A percentile compares a stretch with the other conserved stretches of the same genome.
These are phyloP conservation scores for Aspidoscelis tigris DNA, from an alignment of 2,113 vertebrate species.

Conservation along the genomic window DNA sequence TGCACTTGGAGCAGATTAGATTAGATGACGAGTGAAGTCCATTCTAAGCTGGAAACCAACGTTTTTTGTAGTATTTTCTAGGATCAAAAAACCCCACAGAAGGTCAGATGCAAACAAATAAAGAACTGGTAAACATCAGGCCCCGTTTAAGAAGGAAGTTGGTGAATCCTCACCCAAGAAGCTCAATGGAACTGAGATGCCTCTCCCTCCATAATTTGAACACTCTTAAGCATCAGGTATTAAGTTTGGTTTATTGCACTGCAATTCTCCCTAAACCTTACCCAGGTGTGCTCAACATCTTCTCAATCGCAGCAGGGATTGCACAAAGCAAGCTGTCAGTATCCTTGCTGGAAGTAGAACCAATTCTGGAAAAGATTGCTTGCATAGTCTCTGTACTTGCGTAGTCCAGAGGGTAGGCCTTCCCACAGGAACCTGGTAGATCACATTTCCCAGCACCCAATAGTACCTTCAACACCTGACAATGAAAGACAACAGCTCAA, in stretches of 20 bases:
- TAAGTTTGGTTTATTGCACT: neutral
- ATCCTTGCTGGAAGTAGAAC: constrained; percentile 84
- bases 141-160: neutral
- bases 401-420: constrained; percentile 71
- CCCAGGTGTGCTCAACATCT: constrained; percentile 85
- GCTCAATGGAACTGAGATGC: neutral
- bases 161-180: neutral
- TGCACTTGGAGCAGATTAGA: neutral
- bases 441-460: constrained; percentile 83
- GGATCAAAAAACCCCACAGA: neutral
- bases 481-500: neutral
- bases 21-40: neutral
- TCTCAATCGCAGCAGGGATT: constrained; percentile 85
- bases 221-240: neutral
- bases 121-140: neutral
- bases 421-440: constrained; percentile 63
- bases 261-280: constrained; percentile 53
- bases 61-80: neutral
- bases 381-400: constrained; percentile 86
- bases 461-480: constrained; percentile 88
- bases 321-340: constrained; percentile 80
- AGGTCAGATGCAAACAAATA: neutral
- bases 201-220: no score
- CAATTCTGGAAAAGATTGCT: constrained; percentile 93
- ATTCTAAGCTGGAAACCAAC: neutral